A percentile compares a stretch with the other conserved stretches of the same genome.
Conservation (phyloP, 37 sponge, comb jelly and placozoan genomes). For the Ianthella basta region DNA sequence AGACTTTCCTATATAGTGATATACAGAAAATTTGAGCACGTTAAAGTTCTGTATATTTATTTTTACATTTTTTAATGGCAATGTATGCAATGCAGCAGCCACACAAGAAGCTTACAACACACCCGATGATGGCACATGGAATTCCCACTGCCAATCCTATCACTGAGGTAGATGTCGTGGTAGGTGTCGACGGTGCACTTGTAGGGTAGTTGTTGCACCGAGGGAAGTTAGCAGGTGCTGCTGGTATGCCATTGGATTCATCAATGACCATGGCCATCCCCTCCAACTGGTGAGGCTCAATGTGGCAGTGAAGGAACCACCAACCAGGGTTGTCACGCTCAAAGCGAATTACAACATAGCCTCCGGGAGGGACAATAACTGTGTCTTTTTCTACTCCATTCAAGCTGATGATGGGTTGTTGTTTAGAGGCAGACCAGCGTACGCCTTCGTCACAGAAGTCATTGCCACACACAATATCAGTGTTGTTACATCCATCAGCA, state of each 20-base stretch:
- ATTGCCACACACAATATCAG: constrained; percentile 4
- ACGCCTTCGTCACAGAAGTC: neutral
- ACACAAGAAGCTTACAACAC: too few species aligned
- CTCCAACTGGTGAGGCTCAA: neutral
- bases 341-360: constrained; percentile 8
- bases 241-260: neutral
- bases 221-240: neutral
- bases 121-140: too few species aligned
- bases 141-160: too few species aligned
- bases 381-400: neutral
- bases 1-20: too few species aligned
- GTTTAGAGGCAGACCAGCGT: neutral
- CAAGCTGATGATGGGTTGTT: neutral
- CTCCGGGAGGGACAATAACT: neutral
- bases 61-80: too few species aligned
- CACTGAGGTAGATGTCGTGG: too few species aligned
- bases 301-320: constrained; percentile 12
- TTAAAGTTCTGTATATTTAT: too few species aligned
- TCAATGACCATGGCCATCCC: constrained; percentile 3
- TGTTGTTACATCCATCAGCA: neutral
- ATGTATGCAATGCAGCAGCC: too few species aligned
- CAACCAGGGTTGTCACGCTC: neutral
- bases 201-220: too few species aligned
- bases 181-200: too few species aligned
- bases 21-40: too few species aligned